phyloP scores from a whole-genome alignment of 2,888 invertebrate genomes.

The Coleophora flavipennella region DNA sequence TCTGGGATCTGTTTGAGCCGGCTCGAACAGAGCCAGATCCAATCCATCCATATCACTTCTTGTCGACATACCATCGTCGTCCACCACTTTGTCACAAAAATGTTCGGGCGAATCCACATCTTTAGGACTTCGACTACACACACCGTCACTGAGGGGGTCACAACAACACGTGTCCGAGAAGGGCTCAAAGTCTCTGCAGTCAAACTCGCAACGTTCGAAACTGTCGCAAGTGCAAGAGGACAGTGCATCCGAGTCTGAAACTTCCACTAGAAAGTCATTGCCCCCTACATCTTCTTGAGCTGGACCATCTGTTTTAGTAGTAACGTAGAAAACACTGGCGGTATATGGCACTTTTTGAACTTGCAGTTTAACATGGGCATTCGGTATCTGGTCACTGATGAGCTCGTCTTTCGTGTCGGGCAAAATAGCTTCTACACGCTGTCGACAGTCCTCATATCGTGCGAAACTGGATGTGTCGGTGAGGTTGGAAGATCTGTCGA shows the following conservation, averaged over 20 bases:
- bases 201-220: conserved; percentile 71
- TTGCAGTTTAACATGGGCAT: conserved; percentile 40
- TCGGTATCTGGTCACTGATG: conserved; percentile 28
- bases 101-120: conserved; percentile 64
- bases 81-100: conserved; percentile 49
- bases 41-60: conserved; percentile 77
- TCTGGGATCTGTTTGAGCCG: conserved; percentile 54
- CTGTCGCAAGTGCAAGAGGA: conserved; percentile 71
- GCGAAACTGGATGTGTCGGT: conserved; percentile 67
- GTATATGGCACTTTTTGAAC: conserved; percentile 63
- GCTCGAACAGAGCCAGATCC: conserved; percentile 77
- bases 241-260: conserved; percentile 62
- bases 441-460: conserved; percentile 59
- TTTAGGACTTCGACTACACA: conserved; percentile 64
- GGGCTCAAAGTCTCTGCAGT: conserved; percentile 72
- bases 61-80: conserved; percentile 57
- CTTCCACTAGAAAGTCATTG: conserved; percentile 48
- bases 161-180: conserved; percentile 76
- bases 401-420: conserved; percentile 32
- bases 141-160: conserved; percentile 62
- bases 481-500: conserved; percentile 61
- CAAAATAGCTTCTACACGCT: conserved; percentile 39
- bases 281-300: conserved; percentile 38
- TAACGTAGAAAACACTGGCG: conserved; percentile 56
- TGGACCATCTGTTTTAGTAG: conserved; percentile 40